Conservation (phyloP, 2,888 invertebrate species). For the Archips crataeganus region DNA sequence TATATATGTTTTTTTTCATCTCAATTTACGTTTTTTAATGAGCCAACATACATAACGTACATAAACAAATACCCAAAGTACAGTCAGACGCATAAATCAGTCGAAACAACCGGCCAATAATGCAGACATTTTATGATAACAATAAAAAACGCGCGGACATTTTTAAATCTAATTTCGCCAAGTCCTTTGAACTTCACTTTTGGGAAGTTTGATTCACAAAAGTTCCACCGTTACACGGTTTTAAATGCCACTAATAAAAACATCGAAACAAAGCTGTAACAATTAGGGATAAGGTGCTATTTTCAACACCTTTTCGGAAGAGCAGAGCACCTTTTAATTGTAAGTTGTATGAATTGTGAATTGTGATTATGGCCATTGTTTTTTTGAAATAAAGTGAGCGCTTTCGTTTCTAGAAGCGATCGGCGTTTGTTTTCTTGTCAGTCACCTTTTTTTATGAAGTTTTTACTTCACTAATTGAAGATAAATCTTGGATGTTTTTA, state of each 20-base stretch:
- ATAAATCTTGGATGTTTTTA: background rate
- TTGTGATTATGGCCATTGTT: conserved; percentile 30
- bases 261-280: background rate
- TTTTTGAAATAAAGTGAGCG: conserved; percentile 21
- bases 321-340: background rate
- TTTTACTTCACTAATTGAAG: conserved; percentile 13
- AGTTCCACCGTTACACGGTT: background rate
- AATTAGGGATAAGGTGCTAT: background rate
- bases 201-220: conserved; percentile 11
- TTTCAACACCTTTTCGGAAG: background rate
- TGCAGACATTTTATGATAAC: conserved; percentile 70
- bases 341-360: conserved; percentile 1
- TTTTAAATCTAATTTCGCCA: conserved; percentile 67
- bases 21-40: conserved; percentile 5
- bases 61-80: conserved; percentile 53
- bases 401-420: conserved; percentile 11
- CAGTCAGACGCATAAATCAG: conserved; percentile 62
- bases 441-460: conserved; percentile 7
- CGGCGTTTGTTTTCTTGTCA: conserved; percentile 19
- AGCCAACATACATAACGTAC: background rate
- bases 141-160: conserved; percentile 68
- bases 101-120: conserved; percentile 66
- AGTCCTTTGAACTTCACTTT: conserved; percentile 61
- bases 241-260: background rate
- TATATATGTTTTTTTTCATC: too few relatives aligned